Evolutionary conservation across 2,113 vertebrate species (phyloP), one percentile per base, ranked within the genome.

Genomic region (Hippocampus comes): DNA sequence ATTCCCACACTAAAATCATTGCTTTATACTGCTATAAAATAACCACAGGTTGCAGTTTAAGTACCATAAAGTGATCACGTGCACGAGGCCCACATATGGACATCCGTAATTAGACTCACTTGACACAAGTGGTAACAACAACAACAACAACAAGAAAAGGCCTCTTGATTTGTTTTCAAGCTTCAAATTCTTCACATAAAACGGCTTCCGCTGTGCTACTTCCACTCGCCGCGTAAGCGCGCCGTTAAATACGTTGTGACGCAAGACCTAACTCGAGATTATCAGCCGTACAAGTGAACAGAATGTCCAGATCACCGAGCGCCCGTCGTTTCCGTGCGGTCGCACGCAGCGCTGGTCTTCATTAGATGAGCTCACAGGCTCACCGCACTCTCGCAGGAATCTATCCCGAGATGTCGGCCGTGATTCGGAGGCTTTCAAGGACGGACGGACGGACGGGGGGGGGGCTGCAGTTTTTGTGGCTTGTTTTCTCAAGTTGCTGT

Each of bases 361-460:
- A 66, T 66, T 66, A 66, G 64, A 66, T 66, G 64, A 66, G 64
- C 64, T 66, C 43, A 66, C 64, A 1, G 42, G 12, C 43, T 66
- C 42, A 1, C 64, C 64, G 56, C 46, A 65, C 34, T 56, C 61
- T 79, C 70, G 46, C 71, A 60, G 38, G 71, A 61, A 74, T n/a
- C 57, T 46, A 48, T 72, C 38, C 38, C 30, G 21, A 60, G 51
- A 70, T 75, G 63, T 79, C 55, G 57, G 41, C 68, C 5, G 63
- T 71, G 78, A 83, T 72, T 80, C 68, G 77, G 63, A 30, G 51
- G 1, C 49, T 74, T 60, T 14, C 9, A 79, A 71, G 67, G 72
- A 61, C 34, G 48, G 43, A 46, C 43, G 7, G 9, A n/a, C 9
- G 53, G 53, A 20, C 0, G 43, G 61, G 30, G 30, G 20, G 42